These are phyloP conservation scores for Acromyrmex echinatior DNA, from an alignment of 1,140 invertebrate species.

Conservation along the genomic window DNA sequence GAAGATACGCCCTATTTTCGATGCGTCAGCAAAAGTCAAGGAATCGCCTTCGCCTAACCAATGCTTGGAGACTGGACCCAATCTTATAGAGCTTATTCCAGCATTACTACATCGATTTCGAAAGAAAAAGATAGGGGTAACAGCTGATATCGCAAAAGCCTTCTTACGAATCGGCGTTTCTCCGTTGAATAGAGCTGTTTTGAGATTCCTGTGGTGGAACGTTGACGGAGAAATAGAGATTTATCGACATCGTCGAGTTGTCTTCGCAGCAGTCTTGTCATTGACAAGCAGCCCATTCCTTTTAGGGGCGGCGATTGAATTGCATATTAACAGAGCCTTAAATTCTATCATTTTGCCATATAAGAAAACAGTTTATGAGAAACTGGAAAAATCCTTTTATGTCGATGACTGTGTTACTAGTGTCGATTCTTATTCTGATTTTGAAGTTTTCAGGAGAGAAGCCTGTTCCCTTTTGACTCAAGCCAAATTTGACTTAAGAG, in stretches of 20 bases:
- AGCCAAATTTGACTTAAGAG: neutral
- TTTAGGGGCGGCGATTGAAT: neutral
- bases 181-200: neutral
- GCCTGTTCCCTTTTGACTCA: neutral
- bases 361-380: neutral
- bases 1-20: too few species aligned
- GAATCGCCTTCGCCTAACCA: neutral
- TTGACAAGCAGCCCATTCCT: neutral
- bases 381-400: neutral
- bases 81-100: neutral
- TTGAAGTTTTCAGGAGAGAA: neutral
- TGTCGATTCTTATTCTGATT: neutral
- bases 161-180: neutral
- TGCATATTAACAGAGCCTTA: neutral
- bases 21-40: too few species aligned
- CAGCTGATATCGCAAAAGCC: neutral
- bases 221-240: neutral
- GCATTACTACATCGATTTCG: neutral
- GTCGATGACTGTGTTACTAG: neutral
- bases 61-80: neutral
- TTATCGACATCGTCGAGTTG: neutral
- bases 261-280: neutral
- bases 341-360: accelerated
- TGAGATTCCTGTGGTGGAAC: neutral
- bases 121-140: neutral